Evolutionary conservation across 1,140 invertebrate species (phyloP).

Genomic region (Camponotus floridanus): DNA sequence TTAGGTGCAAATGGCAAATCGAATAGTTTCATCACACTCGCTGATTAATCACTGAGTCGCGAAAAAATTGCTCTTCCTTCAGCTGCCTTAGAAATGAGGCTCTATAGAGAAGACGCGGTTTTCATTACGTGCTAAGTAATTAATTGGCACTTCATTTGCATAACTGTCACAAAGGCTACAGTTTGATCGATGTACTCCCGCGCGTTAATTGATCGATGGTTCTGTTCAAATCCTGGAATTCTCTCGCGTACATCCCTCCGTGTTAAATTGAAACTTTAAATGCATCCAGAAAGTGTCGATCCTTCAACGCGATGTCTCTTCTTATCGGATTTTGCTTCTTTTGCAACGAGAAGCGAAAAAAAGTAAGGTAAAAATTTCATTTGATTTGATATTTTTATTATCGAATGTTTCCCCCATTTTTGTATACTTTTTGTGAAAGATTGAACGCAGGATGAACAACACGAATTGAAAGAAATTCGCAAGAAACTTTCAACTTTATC

Average conservation of each 20-base stretch:
- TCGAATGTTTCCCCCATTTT: background rate
- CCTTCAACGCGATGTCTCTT: constrained; percentile 4
- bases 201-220: constrained; percentile 61
- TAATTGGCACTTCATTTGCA: constrained; percentile 65
- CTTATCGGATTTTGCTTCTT: background rate
- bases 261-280: constrained; percentile 56
- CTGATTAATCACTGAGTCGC: constrained; percentile 45
- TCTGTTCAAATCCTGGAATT: constrained; percentile 48
- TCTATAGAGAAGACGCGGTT: constrained; percentile 38
- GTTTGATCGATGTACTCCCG: constrained; percentile 58
- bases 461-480: background rate
- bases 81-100: constrained; percentile 10
- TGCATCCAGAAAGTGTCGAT: constrained; percentile 12
- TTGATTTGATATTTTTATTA: background rate
- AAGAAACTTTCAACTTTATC: constrained; percentile 3
- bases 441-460: background rate
- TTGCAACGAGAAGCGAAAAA: background rate
- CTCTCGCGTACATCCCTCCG: constrained; percentile 1
- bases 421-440: background rate
- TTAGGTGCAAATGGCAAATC: constrained; percentile 34
- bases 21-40: constrained; percentile 26
- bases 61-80: constrained; percentile 43
- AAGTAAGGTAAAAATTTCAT: background rate
- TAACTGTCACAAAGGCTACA: constrained; percentile 61
- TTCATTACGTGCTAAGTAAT: constrained; percentile 62